Evolutionary conservation across 2,888 invertebrate species (phyloP).

Genomic region (Silvanus unidentatus): DNA sequence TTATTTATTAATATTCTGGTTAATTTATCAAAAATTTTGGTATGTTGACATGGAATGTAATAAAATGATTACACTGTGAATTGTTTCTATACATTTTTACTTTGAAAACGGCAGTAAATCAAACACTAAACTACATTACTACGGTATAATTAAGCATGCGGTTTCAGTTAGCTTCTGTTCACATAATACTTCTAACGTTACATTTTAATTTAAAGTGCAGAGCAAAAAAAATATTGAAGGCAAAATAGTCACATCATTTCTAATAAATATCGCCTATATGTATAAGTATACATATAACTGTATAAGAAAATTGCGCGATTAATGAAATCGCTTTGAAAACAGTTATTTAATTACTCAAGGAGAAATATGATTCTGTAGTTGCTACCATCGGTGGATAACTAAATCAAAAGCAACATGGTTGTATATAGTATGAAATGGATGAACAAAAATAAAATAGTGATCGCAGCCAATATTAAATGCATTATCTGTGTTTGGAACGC

Average conservation of each 20-base stretch:
- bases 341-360: slow-evolving; percentile 4
- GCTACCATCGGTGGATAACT: no score
- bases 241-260: no score
- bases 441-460: slow-evolving; percentile 15
- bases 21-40: no score
- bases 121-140: slow-evolving; percentile 9
- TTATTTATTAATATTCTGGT: no score
- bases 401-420: no score
- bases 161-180: slow-evolving; percentile 11
- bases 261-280: background rate
- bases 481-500: slow-evolving; percentile 15
- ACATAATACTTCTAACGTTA: slow-evolving; percentile 14
- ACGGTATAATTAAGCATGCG: slow-evolving; percentile 16
- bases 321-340: background rate
- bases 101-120: slow-evolving; percentile 11
- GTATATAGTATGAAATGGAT: no score
- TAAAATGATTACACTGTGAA: slow-evolving; percentile 3
- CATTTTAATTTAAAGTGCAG: slow-evolving; percentile 3
- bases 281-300: background rate
- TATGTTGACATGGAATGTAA: no score
- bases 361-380: background rate
- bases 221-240: no score
- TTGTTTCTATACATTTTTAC: slow-evolving; percentile 9
- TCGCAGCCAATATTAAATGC: slow-evolving; percentile 19
- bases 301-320: slow-evolving; percentile 1